Evolutionary conservation across 2,113 vertebrate species (phyloP), one percentile per base, ranked within the genome.

Genomic region (Takifugu flavidus): DNA sequence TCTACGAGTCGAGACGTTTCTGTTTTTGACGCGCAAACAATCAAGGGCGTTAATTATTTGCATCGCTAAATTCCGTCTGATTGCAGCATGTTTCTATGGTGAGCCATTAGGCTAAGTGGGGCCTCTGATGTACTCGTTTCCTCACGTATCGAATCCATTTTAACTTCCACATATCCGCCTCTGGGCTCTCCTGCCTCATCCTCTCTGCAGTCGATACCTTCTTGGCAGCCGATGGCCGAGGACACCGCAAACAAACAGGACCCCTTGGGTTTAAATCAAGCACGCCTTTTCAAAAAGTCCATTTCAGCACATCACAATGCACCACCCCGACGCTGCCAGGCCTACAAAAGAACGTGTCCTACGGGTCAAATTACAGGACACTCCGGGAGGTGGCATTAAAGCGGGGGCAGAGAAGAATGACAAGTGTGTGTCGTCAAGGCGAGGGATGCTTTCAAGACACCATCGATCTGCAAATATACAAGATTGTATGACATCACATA

Each of bases 201-300:
- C 70, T 28, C 59, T 60, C 34, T 12, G 52, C 8, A 11, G 45
- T 67, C 60, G 75, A 72, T 61, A 31, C 44, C 58, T 54, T 39
- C 34, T 39, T 39, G 34, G 34, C 34, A 57, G 54, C 44, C 73
- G 67, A 71, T 67, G 70, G 74, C 78, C 72, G 65, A 39, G 34
- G 34, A 39, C 49, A 14, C 8, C 65, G 6, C 27, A 63, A 72
- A 68, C 58, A 59, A 70, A 39, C 14, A 4, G 15, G 45, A 15
- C 45, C 65, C 63, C 63, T 67, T 63, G n/a, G 49, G 44, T 71
- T 70, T 72, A 75, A 82, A 75, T 65, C 34, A 39, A 39, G 8
- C 3, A 67, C 28, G 45, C 25, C 51, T 79, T 65, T 56, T 70
- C 56, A 52, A 83, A 83, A 87, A 81, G 80, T 82, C 80, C 78